A percentile compares a stretch with the other conserved stretches of the same genome.
These are phyloP conservation scores for Sebastes baramenuke DNA, from an alignment of 2,797 vertebrate species.

Conservation along the genomic window DNA sequence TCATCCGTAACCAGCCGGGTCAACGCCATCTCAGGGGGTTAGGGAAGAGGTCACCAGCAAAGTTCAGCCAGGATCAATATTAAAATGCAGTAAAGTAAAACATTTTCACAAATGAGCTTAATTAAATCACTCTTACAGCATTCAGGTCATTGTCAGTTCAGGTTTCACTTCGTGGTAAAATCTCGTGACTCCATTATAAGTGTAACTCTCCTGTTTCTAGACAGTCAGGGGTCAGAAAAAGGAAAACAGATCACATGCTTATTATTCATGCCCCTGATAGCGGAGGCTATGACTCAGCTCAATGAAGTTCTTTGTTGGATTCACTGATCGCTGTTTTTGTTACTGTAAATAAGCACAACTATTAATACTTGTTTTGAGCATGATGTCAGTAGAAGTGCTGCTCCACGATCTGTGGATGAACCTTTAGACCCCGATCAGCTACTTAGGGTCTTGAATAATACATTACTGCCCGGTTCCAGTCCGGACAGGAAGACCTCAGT, in stretches of 20 bases:
- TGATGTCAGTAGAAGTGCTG: neutral
- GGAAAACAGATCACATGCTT: conserved; percentile 53
- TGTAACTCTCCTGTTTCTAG: conserved; percentile 5
- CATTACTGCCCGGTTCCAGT: neutral
- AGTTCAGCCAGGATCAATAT: neutral
- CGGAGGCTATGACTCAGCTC: conserved; percentile 3
- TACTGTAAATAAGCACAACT: neutral
- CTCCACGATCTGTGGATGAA: neutral
- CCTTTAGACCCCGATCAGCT: neutral
- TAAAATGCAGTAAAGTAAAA: neutral
- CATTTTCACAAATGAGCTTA: neutral
- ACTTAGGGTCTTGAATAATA: conserved; percentile 36
- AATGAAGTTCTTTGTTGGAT: conserved; percentile 22
- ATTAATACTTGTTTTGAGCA: neutral
- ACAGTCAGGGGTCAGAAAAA: conserved; percentile 23
- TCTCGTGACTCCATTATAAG: conserved; percentile 25
- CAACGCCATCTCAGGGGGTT: neutral
- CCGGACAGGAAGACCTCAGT: neutral
- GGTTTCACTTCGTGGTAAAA: neutral
- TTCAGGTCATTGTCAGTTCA: neutral
- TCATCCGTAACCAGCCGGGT: neutral
- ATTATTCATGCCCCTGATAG: conserved; percentile 41
- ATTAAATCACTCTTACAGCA: neutral
- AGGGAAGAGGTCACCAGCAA: neutral
- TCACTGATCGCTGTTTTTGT: neutral